Conservation (phyloP, 1,140 invertebrate genomes). For the Archegozetes longisetosus region DNA sequence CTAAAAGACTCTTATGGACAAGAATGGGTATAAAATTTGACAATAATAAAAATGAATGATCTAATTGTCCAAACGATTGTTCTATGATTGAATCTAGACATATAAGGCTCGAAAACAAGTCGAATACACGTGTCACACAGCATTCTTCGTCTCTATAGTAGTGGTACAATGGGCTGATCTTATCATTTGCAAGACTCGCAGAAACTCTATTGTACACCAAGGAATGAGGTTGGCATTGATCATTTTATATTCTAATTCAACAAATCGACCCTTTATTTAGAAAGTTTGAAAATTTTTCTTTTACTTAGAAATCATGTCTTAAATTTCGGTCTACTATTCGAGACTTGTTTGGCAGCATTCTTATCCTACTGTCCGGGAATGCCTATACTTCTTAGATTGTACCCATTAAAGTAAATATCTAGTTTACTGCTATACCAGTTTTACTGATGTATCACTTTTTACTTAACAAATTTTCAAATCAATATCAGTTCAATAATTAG, state of each 20-base stretch:
- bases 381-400: slow-evolving; percentile 90
- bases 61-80: neutral
- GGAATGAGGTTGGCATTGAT: slow-evolving; percentile 34
- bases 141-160: slow-evolving; percentile 51
- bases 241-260: neutral
- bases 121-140: slow-evolving; percentile 48
- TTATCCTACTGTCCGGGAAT: slow-evolving; percentile 89
- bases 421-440: too few relatives aligned
- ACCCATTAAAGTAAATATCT: slow-evolving; percentile 73
- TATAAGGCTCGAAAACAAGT: slow-evolving; percentile 43
- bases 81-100: slow-evolving; percentile 23
- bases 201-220: slow-evolving; percentile 44
- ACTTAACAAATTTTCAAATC: too few relatives aligned
- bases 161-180: slow-evolving; percentile 51
- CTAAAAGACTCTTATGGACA: slow-evolving; percentile 41
- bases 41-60: neutral
- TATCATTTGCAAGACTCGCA: slow-evolving; percentile 47
- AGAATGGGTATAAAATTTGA: slow-evolving; percentile 35
- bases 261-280: too few relatives aligned
- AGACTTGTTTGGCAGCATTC: slow-evolving; percentile 81
- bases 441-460: too few relatives aligned
- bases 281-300: too few relatives aligned
- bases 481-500: too few relatives aligned
- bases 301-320: slow-evolving; percentile 64
- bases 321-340: slow-evolving; percentile 85